These are phyloP conservation scores for Manis crassicaudata DNA, from an alignment of 2,797 vertebrate species.

Conservation along the genomic window DNA sequence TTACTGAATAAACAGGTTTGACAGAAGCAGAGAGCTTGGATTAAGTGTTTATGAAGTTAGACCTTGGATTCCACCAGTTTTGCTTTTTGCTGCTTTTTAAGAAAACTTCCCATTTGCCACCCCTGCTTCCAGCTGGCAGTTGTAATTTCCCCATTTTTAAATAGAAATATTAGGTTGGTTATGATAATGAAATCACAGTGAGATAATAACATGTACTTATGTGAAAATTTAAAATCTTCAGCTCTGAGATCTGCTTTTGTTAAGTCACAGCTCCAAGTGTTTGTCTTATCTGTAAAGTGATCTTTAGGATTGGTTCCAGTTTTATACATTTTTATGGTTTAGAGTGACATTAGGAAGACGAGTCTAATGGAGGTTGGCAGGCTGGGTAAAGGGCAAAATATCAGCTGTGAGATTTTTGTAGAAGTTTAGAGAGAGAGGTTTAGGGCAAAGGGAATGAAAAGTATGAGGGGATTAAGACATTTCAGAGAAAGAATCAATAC, in stretches of 20 bases:
- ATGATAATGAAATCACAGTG: background rate
- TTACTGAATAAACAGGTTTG: constrained; percentile 30
- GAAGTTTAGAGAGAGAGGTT: constrained; percentile 23
- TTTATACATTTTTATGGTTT: constrained; percentile 50
- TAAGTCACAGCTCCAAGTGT: background rate
- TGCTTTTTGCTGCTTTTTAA: background rate
- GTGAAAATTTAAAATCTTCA: background rate
- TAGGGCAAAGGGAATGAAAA: background rate
- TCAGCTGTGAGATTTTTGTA: background rate
- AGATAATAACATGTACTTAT: background rate
- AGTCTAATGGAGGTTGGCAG: background rate
- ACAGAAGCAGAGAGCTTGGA: constrained; percentile 16
- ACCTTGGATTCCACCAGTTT: background rate
- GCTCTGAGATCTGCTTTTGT: background rate
- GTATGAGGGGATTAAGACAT: background rate
- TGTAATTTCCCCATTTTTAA: background rate
- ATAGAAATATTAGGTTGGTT: constrained; percentile 3
- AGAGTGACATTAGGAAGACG: constrained; percentile 56
- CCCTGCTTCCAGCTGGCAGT: background rate
- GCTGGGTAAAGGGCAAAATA: background rate
- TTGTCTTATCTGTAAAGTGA: background rate
- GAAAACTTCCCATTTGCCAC: background rate
- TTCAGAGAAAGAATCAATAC: background rate
- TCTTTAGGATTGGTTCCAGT: constrained; percentile 34
- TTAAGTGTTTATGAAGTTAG: constrained; percentile 52